A percentile compares a stretch with the other conserved stretches of the same genome.
phyloP scores from a whole-genome alignment of 2,888 invertebrate species.

The Tipula vernalis region DNA sequence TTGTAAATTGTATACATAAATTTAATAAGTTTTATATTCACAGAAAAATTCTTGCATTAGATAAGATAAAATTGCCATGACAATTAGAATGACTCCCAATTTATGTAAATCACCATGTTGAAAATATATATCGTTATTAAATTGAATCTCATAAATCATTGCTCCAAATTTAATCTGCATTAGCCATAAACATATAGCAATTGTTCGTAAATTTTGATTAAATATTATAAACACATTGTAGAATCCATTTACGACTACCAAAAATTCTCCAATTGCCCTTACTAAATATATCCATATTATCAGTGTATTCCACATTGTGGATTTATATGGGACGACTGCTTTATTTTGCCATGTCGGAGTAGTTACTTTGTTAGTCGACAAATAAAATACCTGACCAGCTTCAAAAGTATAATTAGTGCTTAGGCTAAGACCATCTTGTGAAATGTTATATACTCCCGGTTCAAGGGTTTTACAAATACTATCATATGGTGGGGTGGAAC shows the following conservation, averaged over 20 bases:
- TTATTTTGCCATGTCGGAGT: background rate
- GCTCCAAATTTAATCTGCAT: background rate
- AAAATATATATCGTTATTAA: background rate
- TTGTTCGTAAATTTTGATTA: background rate
- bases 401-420: background rate
- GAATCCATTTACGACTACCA: background rate
- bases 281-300: background rate
- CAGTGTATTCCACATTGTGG: background rate
- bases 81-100: background rate
- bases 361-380: background rate
- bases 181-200: background rate
- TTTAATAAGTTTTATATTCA: no score
- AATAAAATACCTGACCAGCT: background rate
- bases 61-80: background rate
- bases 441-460: background rate
- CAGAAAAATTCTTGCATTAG: background rate
- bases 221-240: background rate
- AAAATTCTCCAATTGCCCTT: background rate
- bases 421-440: background rate
- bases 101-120: background rate
- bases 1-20: no score
- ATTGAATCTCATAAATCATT: background rate
- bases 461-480: background rate
- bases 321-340: background rate
- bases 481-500: background rate